Conservation (phyloP, 2,888 invertebrate species). For the Lepidonotus clava region DNA sequence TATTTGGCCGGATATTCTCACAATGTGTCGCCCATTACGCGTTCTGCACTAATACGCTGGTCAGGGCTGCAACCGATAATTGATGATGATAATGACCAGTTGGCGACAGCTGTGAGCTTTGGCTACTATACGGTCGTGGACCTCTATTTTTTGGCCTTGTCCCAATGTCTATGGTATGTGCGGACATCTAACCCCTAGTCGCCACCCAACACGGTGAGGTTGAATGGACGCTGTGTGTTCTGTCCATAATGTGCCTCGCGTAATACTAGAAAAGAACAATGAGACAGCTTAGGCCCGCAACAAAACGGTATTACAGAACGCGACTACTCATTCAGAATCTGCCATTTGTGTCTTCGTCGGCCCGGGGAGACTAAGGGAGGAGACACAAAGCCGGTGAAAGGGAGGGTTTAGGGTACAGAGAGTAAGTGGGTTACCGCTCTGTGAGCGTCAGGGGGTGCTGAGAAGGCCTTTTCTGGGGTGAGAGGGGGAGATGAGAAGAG, state of each 20-base stretch:
- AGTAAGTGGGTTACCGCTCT: neutral
- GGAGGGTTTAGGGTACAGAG: neutral
- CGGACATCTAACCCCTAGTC: too few relatives aligned
- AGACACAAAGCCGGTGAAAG: neutral
- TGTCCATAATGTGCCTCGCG: slow-evolving; percentile 7
- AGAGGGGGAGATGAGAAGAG: neutral
- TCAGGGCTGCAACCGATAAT: neutral
- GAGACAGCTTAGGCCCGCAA: neutral
- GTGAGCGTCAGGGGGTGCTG: neutral
- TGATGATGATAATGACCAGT: neutral
- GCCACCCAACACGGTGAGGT: too few relatives aligned
- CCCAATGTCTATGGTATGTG: too few relatives aligned
- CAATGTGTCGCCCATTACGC: slow-evolving; percentile 4
- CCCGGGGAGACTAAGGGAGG: neutral
- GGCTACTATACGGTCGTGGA: too few relatives aligned
- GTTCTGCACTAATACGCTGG: neutral
- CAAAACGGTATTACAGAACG: neutral
- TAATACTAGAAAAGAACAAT: neutral
- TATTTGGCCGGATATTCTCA: too few relatives aligned
- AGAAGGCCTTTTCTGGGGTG: too few relatives aligned
- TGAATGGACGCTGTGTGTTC: neutral
- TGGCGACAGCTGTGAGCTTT: neutral
- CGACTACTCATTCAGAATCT: neutral
- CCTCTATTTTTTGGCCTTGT: neutral
- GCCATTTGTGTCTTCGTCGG: neutral